These are phyloP conservation scores for Caenorhabditis doughertyi DNA, from an alignment of 2,888 invertebrate genomes.

Conservation along the genomic window DNA sequence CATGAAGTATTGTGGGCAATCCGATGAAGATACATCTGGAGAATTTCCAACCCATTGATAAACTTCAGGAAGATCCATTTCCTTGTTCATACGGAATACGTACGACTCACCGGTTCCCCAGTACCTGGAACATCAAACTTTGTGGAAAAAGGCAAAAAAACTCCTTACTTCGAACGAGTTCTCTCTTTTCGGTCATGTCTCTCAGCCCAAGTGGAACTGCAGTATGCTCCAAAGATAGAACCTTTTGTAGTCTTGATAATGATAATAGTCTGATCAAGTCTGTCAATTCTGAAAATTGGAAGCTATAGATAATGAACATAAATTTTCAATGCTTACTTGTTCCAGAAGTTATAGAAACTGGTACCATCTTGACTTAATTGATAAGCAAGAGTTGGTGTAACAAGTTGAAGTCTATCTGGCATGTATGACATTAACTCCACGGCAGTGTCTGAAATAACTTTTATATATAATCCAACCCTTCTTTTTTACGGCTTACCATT, in stretches of 20 bases:
- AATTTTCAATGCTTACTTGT: constrained; percentile 67
- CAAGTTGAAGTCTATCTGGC: constrained; percentile 78
- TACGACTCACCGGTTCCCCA: constrained; percentile 81
- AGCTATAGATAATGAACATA: background rate
- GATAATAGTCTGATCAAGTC: constrained; percentile 78
- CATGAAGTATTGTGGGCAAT: constrained; percentile 81
- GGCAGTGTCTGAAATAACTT: constrained; percentile 70
- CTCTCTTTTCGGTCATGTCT: constrained; percentile 79
- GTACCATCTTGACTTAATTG: constrained; percentile 80
- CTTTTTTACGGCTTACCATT: constrained; percentile 13
- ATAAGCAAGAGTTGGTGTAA: constrained; percentile 78
- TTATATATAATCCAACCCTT: background rate
- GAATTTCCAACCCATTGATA: constrained; percentile 78
- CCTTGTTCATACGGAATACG: constrained; percentile 76
- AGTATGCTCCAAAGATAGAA: constrained; percentile 81
- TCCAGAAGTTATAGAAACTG: constrained; percentile 81
- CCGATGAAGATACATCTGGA: constrained; percentile 71
- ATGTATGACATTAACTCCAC: constrained; percentile 77
- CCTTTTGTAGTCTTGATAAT: constrained; percentile 76
- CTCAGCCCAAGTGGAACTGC: constrained; percentile 79
- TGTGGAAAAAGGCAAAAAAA: background rate
- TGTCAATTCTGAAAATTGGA: constrained; percentile 74
- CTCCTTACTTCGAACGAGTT: constrained; percentile 69
- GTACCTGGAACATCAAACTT: constrained; percentile 61
- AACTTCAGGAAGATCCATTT: constrained; percentile 74